Conservation (phyloP, 1,140 invertebrate species). For the Lepidurus apus region DNA sequence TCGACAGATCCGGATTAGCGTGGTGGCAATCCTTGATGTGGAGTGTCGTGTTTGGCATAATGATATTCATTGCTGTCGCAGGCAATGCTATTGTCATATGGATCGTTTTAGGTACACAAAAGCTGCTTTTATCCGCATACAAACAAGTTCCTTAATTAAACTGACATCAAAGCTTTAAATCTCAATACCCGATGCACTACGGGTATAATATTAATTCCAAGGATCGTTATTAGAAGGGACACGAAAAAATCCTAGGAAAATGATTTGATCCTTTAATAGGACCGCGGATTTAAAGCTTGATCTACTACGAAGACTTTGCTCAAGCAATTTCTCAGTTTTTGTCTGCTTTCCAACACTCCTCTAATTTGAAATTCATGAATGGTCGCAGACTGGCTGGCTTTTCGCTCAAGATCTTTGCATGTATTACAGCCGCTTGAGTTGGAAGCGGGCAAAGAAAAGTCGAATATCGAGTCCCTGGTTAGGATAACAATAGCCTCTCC, state of each 20-base stretch:
- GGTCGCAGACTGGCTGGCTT: background rate
- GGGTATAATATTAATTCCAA: too few relatives aligned
- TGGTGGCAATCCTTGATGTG: constrained; percentile 18
- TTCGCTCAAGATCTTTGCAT: background rate
- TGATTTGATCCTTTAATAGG: too few relatives aligned
- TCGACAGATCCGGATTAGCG: background rate
- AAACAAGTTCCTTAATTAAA: background rate
- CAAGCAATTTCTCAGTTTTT: background rate
- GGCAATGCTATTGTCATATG: constrained; percentile 13
- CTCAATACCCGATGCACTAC: too few relatives aligned
- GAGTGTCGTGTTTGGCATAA: background rate
- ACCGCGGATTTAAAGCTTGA: background rate
- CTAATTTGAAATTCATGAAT: constrained; percentile 16
- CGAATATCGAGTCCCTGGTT: background rate
- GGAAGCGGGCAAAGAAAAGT: background rate
- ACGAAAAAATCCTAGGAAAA: too few relatives aligned
- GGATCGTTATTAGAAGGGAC: too few relatives aligned
- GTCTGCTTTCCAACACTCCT: background rate
- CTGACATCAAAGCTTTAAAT: background rate
- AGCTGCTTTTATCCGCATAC: background rate
- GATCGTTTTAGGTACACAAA: background rate
- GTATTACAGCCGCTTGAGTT: background rate
- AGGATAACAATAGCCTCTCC: background rate
- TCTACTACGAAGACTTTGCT: background rate
- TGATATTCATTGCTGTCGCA: constrained; percentile 9